Percentiles rank a stretch among this genome's conserved stretches.
phyloP scores from a whole-genome alignment of 2,888 invertebrate genomes.

The Himalopsyche japonica region DNA sequence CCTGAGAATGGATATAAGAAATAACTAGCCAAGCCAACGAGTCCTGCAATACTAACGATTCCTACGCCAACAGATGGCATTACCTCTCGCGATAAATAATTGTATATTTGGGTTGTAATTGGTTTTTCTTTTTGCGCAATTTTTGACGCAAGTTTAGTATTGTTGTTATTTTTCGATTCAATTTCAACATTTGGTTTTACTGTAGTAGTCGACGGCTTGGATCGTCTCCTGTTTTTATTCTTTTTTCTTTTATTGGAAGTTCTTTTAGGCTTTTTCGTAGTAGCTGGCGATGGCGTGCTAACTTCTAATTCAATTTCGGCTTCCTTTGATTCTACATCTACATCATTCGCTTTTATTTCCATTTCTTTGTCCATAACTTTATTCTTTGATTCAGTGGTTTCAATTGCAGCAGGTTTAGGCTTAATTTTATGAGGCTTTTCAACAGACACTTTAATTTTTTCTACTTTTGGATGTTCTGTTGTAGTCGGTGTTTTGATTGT shows the following conservation, averaged over 20 bases:
- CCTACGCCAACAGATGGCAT: constrained; percentile 82
- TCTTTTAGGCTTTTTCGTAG: constrained; percentile 58
- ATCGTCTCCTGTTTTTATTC: constrained; percentile 62
- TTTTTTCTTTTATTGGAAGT: constrained; percentile 56
- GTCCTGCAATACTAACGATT: constrained; percentile 72
- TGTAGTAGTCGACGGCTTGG: constrained; percentile 45
- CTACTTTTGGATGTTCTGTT: constrained; percentile 2
- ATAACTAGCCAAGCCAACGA: constrained; percentile 76
- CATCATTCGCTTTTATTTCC: constrained; percentile 45
- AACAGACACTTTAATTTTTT: constrained; percentile 33
- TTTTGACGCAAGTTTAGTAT: constrained; percentile 55
- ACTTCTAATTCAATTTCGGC: constrained; percentile 58
- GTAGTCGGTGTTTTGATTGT: constrained; percentile 23
- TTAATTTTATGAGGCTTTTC: constrained; percentile 35
- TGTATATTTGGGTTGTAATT: constrained; percentile 74
- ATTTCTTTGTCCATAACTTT: constrained; percentile 45
- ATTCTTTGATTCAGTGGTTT: constrained; percentile 51
- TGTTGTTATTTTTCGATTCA: constrained; percentile 52
- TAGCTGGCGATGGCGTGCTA: constrained; percentile 53
- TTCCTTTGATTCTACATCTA: constrained; percentile 51
- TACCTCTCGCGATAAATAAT: constrained; percentile 76
- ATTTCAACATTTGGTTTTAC: not conserved
- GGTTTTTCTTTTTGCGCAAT: constrained; percentile 61
- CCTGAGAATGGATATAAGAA: constrained; percentile 75
- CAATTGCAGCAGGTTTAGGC: constrained; percentile 31